Percentiles rank a stretch among this genome's conserved stretches.
Evolutionary conservation across 2,888 invertebrate genomes (phyloP).

Genomic region (Acanthosepion lycidas): DNA sequence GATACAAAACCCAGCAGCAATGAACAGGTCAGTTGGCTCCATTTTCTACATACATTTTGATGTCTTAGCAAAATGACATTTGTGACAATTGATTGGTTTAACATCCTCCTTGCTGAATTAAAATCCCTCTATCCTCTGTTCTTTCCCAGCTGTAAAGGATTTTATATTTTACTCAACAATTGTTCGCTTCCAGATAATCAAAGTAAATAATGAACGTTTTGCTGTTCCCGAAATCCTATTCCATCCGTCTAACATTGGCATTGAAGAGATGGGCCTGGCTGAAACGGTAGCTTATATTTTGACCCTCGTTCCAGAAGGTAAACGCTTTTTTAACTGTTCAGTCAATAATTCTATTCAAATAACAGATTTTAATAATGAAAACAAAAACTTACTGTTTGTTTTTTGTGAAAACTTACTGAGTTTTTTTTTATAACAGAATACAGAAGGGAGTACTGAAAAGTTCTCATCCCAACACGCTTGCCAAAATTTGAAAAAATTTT

Average conservation of each 20-base stretch:
- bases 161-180: not conserved
- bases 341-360: too few species aligned
- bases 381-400: too few species aligned
- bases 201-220: constrained; percentile 94
- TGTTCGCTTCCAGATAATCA: constrained; percentile 81
- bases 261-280: constrained; percentile 91
- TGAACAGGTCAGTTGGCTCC: constrained; percentile 73
- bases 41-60: not conserved
- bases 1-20: constrained; percentile 72
- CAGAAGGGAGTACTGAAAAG: too few species aligned
- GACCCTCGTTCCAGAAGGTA: constrained; percentile 65
- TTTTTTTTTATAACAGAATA: too few species aligned
- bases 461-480: too few species aligned
- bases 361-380: too few species aligned
- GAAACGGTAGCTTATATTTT: constrained; percentile 89
- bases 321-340: not conserved
- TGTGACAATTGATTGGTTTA: too few species aligned
- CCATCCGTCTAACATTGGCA: constrained; percentile 94
- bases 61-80: not conserved
- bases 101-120: too few species aligned
- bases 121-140: too few species aligned
- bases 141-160: too few species aligned
- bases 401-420: too few species aligned
- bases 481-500: too few species aligned
- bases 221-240: constrained; percentile 95